Conservation (phyloP, 2,113 vertebrate species). For the Callorhinus ursinus region DNA sequence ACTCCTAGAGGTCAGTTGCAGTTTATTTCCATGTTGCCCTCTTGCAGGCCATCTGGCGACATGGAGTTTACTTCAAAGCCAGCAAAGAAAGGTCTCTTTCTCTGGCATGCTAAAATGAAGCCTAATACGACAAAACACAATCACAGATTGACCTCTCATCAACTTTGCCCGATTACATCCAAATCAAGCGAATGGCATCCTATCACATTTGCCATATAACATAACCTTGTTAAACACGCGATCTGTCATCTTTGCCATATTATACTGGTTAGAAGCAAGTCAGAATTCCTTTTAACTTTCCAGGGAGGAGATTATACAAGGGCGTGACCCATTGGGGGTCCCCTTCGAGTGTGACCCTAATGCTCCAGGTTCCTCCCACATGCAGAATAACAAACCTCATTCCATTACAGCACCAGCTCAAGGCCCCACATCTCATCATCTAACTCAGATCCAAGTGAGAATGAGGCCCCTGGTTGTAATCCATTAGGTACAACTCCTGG, state of each 20-base stretch:
- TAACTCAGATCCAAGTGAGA: not conserved
- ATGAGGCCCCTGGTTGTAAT: not conserved
- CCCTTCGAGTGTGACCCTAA: not conserved
- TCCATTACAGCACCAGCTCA: not conserved
- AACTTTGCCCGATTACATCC: not conserved
- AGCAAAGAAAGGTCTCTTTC: not conserved
- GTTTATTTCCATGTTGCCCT: not conserved
- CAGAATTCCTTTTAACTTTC: too few species aligned
- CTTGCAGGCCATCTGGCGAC: not conserved
- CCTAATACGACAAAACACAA: not conserved
- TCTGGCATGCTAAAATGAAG: not conserved
- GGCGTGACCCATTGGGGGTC: not conserved
- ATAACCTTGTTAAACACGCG: not conserved
- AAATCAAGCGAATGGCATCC: not conserved
- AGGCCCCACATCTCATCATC: not conserved
- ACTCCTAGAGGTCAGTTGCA: not conserved
- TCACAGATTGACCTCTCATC: not conserved
- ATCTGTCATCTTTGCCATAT: not conserved
- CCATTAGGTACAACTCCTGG: not conserved
- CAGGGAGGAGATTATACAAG: not conserved
- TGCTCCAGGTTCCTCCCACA: not conserved
- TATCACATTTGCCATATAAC: not conserved
- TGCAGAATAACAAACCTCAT: not conserved
- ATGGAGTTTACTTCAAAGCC: not conserved
- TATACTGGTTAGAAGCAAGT: not conserved